phyloP scores from a whole-genome alignment of 2,113 vertebrate genomes.

The Nanorana parkeri region DNA sequence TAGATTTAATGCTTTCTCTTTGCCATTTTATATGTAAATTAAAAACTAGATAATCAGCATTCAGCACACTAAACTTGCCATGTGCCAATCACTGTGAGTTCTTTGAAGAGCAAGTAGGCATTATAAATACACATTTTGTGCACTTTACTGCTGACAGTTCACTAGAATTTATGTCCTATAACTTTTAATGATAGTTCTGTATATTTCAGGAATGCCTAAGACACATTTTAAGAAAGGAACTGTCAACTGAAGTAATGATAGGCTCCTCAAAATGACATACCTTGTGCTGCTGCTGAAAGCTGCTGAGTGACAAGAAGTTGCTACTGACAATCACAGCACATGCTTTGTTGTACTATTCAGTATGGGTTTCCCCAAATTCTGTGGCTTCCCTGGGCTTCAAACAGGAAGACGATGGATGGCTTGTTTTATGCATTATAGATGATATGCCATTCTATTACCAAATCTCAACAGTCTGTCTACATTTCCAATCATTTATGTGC shows the following conservation, averaged over 20 bases:
- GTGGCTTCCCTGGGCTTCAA: constrained; percentile 43
- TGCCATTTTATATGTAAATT: constrained; percentile 13
- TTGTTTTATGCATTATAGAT: constrained; percentile 13
- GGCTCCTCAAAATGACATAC: constrained; percentile 44
- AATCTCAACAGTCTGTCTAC: background rate
- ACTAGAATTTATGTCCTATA: constrained; percentile 34
- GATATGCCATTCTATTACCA: background rate
- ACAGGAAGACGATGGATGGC: background rate
- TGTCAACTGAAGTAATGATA: constrained; percentile 38
- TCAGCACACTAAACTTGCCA: constrained; percentile 20
- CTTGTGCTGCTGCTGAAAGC: constrained; percentile 36
- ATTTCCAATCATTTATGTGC: background rate
- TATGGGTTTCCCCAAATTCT: constrained; percentile 50
- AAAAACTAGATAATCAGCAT: constrained; percentile 23
- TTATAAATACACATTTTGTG: constrained; percentile 22
- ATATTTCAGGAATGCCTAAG: constrained; percentile 48
- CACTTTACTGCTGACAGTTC: constrained; percentile 54
- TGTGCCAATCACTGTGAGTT: constrained; percentile 38
- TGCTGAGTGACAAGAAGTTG: constrained; percentile 40
- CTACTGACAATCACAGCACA: constrained; percentile 65
- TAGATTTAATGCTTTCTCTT: background rate
- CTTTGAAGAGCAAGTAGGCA: constrained; percentile 28
- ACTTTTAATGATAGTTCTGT: constrained; percentile 55
- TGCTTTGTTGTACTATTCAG: constrained; percentile 69
- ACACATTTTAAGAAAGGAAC: constrained; percentile 46